phyloP scores from a whole-genome alignment of 2,113 vertebrate species.

The Sminthopsis crassicaudata region DNA sequence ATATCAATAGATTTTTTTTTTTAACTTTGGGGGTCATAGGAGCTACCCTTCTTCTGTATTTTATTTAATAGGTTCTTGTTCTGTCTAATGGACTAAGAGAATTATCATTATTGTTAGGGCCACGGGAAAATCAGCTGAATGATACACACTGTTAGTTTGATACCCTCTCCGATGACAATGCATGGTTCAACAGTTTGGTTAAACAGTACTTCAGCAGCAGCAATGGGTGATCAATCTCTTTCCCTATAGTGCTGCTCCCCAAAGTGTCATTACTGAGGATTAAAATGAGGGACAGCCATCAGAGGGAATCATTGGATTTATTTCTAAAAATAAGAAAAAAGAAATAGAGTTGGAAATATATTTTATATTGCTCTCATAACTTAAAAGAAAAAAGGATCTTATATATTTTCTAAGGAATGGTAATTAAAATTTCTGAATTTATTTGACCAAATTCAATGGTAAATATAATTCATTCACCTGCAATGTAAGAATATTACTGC shows the following conservation, averaged over 20 bases:
- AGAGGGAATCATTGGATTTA: constrained; percentile 73
- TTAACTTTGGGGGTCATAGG: neutral
- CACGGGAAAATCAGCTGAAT: constrained; percentile 70
- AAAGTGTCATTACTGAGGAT: constrained; percentile 82
- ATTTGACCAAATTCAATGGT: neutral
- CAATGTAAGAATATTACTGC: neutral
- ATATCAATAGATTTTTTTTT: neutral
- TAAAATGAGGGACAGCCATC: constrained; percentile 80
- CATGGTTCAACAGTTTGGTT: constrained; percentile 85
- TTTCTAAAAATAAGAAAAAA: constrained; percentile 56
- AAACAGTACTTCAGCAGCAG: constrained; percentile 84
- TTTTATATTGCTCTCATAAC: constrained; percentile 41
- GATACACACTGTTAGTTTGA: constrained; percentile 84
- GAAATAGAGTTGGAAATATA: neutral
- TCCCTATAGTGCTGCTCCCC: constrained; percentile 82
- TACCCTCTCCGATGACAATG: constrained; percentile 83
- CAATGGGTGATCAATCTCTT: constrained; percentile 87
- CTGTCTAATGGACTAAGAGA: constrained; percentile 80
- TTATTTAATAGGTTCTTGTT: constrained; percentile 72
- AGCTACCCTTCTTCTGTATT: constrained; percentile 58
- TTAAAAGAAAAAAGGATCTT: neutral
- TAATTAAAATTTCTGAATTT: constrained; percentile 40
- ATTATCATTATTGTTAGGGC: constrained; percentile 77
- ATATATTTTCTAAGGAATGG: constrained; percentile 11
- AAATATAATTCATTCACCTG: constrained; percentile 1